Evolutionary conservation across 2,113 vertebrate genomes (phyloP).

Genomic region (Panthera tigris): DNA sequence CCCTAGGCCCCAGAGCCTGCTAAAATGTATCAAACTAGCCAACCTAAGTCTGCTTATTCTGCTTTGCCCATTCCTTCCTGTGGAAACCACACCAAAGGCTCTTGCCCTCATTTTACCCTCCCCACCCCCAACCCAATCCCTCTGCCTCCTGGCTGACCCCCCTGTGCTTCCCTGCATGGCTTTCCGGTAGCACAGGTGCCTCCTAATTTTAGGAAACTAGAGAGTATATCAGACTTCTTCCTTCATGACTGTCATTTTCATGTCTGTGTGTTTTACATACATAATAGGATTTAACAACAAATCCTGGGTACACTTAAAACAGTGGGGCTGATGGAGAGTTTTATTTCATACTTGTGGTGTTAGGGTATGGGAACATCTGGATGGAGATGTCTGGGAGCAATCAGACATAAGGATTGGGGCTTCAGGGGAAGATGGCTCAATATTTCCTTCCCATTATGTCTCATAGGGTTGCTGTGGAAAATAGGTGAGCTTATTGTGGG

Average conservation of each 20-base stretch:
- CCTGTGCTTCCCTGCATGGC: neutral
- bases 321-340: neutral
- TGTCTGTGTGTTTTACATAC: neutral
- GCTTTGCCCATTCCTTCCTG: neutral
- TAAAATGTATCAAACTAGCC: neutral
- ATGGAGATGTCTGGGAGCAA: neutral
- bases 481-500: neutral
- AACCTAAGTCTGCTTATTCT: neutral
- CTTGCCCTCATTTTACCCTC: neutral
- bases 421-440: neutral
- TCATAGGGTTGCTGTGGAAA: neutral
- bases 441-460: neutral
- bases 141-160: neutral
- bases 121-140: accelerated
- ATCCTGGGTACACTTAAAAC: neutral
- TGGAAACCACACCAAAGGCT: neutral
- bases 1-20: neutral
- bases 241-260: neutral
- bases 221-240: neutral
- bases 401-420: neutral
- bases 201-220: neutral
- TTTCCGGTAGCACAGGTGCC: accelerated
- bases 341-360: neutral
- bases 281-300: neutral
- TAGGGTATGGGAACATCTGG: neutral